Evolutionary conservation across 1,140 invertebrate species (phyloP).

Genomic region (Littorina saxatilis): DNA sequence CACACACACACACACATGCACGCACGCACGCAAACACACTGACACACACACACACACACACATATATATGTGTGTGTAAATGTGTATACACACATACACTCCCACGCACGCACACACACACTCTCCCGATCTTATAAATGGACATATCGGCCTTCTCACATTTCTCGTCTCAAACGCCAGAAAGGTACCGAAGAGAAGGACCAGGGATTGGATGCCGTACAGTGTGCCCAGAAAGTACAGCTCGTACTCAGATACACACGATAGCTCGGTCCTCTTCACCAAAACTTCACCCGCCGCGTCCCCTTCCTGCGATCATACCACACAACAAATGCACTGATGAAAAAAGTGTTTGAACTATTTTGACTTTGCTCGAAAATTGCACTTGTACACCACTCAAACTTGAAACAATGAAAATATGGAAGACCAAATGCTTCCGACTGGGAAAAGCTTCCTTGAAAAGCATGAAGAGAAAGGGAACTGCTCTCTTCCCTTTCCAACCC

Average conservation of each 20-base stretch:
- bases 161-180: conserved; percentile 60
- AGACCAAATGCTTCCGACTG: neutral
- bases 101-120: no score
- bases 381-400: neutral
- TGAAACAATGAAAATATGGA: neutral
- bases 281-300: conserved; percentile 33
- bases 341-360: neutral
- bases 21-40: no score
- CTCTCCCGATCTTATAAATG: no score
- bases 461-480: neutral
- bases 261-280: neutral
- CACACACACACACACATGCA: no score
- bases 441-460: neutral
- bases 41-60: no score
- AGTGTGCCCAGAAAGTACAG: conserved; percentile 45
- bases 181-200: conserved; percentile 54
- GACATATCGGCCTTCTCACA: no score
- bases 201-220: conserved; percentile 50
- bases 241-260: conserved; percentile 40
- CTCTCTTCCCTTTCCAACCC: neutral
- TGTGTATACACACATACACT: no score
- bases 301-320: conserved; percentile 12
- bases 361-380: neutral
- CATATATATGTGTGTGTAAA: no score
- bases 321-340: neutral